Conservation (phyloP, 92 coral and sea anemone genomes). For the Zoanthus solanderi region DNA sequence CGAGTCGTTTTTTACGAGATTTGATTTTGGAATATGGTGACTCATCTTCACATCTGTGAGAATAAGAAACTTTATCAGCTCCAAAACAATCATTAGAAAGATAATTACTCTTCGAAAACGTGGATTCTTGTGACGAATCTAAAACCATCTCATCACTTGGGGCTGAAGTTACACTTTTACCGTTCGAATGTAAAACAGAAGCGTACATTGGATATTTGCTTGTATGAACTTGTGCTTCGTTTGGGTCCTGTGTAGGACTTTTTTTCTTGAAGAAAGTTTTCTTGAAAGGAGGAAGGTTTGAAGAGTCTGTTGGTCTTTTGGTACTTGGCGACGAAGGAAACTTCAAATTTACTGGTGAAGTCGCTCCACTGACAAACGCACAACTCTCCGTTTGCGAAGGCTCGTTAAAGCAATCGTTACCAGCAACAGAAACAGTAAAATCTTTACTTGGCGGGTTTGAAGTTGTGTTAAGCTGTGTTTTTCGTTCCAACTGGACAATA, state of each 20-base stretch:
- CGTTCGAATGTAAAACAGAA: not conserved
- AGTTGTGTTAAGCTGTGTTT: not conserved
- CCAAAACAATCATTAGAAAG: not conserved
- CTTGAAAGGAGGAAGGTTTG: conserved; percentile 1
- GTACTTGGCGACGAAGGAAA: not conserved
- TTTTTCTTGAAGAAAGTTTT: conserved; percentile 25
- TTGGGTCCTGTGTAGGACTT: not conserved
- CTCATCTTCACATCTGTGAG: not conserved
- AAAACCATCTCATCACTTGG: not conserved
- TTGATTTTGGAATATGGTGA: not conserved
- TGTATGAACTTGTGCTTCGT: not conserved
- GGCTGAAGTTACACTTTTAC: not conserved
- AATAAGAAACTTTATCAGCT: not conserved
- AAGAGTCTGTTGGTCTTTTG: not conserved
- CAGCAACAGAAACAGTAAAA: not conserved
- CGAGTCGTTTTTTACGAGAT: not conserved
- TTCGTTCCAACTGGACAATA: too few species aligned
- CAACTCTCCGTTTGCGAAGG: not conserved
- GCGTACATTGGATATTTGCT: not conserved
- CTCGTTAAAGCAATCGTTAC: not conserved
- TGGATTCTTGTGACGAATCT: not conserved
- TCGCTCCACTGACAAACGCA: not conserved
- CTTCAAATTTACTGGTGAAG: not conserved
- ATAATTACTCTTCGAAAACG: not conserved
- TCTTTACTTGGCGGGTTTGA: not conserved